A percentile compares a stretch with the other conserved stretches of the same genome.
phyloP scores from a whole-genome alignment of 1,140 invertebrate species.

The Drosophila trapezifrons region DNA sequence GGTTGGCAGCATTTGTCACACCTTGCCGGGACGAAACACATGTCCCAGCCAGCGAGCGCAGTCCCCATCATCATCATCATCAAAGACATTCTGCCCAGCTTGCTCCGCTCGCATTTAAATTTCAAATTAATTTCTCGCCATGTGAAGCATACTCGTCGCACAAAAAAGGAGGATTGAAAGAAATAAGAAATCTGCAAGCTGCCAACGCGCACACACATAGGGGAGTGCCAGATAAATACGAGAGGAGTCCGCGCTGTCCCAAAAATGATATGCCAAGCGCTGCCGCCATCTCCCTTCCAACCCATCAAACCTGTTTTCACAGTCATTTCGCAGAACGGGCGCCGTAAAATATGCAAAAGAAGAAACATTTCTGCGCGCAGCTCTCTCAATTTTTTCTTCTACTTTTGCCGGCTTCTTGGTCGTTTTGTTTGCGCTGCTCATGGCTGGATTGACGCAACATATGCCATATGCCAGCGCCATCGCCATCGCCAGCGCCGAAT shows the following conservation, averaged over 20 bases:
- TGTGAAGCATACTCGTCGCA: constrained; percentile 47
- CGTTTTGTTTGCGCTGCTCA: constrained; percentile 68
- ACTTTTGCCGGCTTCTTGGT: constrained; percentile 35
- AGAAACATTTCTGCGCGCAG: constrained; percentile 64
- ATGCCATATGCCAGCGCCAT: constrained; percentile 65
- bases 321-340: constrained; percentile 70
- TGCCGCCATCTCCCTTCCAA: constrained; percentile 32
- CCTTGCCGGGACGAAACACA: constrained; percentile 30
- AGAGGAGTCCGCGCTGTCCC: constrained; percentile 44
- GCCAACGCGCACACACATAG: constrained; percentile 38
- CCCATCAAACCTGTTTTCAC: constrained; percentile 72
- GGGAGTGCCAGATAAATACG: constrained; percentile 51
- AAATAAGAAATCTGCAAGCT: constrained; percentile 76
- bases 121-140: constrained; percentile 82
- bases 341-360: constrained; percentile 77
- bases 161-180: constrained; percentile 32
- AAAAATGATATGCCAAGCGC: constrained; percentile 66
- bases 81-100: constrained; percentile 64
- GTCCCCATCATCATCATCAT: constrained; percentile 58
- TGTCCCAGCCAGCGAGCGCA: constrained; percentile 22
- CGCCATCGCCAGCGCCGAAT: constrained; percentile 32
- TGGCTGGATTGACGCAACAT: constrained; percentile 78
- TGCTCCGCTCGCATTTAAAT: constrained; percentile 76
- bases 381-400: constrained; percentile 25
- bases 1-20: constrained; percentile 39